These are phyloP conservation scores for Paguma larvata DNA, from an alignment of 2,797 vertebrate species.

Conservation along the genomic window DNA sequence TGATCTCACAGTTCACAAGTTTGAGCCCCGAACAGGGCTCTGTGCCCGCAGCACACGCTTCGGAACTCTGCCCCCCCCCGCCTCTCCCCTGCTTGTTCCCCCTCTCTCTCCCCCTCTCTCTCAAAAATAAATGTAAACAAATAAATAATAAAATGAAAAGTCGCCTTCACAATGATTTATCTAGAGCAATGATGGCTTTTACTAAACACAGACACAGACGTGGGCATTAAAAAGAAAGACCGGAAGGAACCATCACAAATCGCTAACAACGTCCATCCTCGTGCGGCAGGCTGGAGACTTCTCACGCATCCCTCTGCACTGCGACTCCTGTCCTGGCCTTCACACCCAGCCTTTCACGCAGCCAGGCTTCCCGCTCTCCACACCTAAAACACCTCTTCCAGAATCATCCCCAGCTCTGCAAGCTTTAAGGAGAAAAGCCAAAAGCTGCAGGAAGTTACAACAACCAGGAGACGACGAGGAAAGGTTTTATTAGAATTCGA, in stretches of 20 bases:
- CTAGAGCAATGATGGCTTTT: background rate
- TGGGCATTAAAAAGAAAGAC: background rate
- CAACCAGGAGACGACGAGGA: background rate
- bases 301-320: accelerated
- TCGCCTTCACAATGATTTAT: background rate
- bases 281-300: background rate
- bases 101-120: too few relatives aligned
- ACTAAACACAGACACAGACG: background rate
- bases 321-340: accelerated
- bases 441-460: background rate
- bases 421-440: background rate
- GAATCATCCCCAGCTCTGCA: background rate
- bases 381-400: background rate
- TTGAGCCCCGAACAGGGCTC: too few relatives aligned
- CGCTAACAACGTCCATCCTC: accelerated
- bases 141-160: background rate
- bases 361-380: background rate
- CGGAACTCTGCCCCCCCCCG: too few relatives aligned
- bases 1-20: too few relatives aligned
- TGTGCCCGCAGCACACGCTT: too few relatives aligned
- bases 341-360: background rate
- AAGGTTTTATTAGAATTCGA: background rate
- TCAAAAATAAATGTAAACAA: too few relatives aligned
- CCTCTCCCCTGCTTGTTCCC: too few relatives aligned
- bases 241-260: background rate